Evolutionary conservation across 2,888 invertebrate genomes (phyloP).

Genomic region (Taenaris catops): DNA sequence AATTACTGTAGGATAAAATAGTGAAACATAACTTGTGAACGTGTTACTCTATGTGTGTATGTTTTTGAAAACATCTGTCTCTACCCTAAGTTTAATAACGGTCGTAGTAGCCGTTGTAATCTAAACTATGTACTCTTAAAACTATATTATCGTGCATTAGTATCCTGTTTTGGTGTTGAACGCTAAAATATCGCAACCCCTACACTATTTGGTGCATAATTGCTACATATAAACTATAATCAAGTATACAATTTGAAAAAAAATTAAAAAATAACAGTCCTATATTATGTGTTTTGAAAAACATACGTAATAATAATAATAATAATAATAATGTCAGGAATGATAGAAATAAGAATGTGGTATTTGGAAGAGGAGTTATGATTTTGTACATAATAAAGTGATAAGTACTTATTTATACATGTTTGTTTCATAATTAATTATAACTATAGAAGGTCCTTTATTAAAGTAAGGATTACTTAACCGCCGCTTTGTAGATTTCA

Average conservation of each 20-base stretch:
- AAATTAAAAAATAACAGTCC: constrained; percentile 1
- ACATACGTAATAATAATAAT: no score
- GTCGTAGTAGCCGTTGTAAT: constrained; percentile 10
- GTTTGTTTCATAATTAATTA: no score
- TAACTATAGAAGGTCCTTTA: no score
- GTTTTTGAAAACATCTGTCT: constrained; percentile 5
- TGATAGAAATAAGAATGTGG: constrained; percentile 31
- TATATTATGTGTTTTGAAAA: no score
- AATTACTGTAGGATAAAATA: constrained; percentile 16
- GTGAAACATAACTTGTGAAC: constrained; percentile 10
- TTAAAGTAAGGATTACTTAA: no score
- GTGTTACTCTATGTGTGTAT: constrained; percentile 13
- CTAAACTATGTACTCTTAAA: constrained; percentile 29
- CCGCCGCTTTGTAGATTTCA: no score
- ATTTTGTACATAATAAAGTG: constrained; percentile 25
- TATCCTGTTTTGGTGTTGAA: constrained; percentile 16
- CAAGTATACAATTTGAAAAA: background rate
- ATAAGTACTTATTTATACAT: no score
- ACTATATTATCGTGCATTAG: constrained; percentile 49
- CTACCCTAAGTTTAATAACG: no score
- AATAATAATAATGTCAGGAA: no score
- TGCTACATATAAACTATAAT: constrained; percentile 11
- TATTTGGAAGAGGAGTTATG: constrained; percentile 41
- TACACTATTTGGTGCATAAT: constrained; percentile 48
- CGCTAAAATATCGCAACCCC: constrained; percentile 26